Evolutionary conservation across 2,113 vertebrate genomes (phyloP), one percentile per base, ranked within the genome.

Genomic region (Hypocryptadius cinnamomeus): DNA sequence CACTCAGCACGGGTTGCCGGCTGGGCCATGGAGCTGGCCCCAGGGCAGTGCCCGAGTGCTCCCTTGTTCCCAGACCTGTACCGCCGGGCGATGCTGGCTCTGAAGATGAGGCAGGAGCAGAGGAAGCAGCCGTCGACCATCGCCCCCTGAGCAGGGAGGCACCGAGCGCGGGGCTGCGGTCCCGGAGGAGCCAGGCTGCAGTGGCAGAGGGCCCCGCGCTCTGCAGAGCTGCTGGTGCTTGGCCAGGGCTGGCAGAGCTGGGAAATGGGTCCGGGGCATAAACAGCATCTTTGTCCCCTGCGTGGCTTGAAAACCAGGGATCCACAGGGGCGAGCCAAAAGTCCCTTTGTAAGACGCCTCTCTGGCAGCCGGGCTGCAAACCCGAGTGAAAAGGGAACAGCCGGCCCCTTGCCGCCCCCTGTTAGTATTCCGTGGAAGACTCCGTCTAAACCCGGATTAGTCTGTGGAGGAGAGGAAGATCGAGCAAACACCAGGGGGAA

Each of bases 1-100:
- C 1, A 0, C 56, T 17, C 14, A 10, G 33, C 2, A 1, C 33
- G 13, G 64, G 30, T 3, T 80, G 72, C 42, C 45, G 5, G 69
- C 13, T 28, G n/a, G 16, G 6, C 9, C 9, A 0, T 0, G 5
- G 9, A 39, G 44, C 27, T 19, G 53, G 93, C 28, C 87, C 81
- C 88, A 61, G 35, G 11, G 10, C 31, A 22, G 27, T 10, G 22
- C 27, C 69, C 27, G 44, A 69, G 12, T 1, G 1, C 25, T 57
- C 24, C 31, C 42, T 73, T 45, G 16, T 21, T 24, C 28, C 39
- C 84, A 99, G 98, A 99, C 93, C 79, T 99, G 91, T 99, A 99
- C 97, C 96, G 98, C 81, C 98, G 98, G 94, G 98, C 98, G 0
- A 98, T 99, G 94, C 96, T 98, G 97, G 98, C 98, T 78, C 97